phyloP scores from a whole-genome alignment of 2,797 vertebrate genomes.

The Paedocypris micromegethes region DNA sequence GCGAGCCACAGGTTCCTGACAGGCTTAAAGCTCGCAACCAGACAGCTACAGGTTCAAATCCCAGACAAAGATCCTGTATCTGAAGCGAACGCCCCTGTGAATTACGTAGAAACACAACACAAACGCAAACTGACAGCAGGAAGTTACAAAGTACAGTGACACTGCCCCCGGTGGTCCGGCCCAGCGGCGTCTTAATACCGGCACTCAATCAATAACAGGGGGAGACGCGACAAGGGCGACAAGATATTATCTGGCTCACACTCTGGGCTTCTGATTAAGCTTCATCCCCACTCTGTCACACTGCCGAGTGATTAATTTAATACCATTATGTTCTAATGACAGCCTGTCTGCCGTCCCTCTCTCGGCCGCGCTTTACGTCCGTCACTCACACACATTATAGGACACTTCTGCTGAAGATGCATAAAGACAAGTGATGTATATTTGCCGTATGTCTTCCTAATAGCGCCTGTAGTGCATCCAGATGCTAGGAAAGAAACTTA shows the following conservation, averaged over 20 bases:
- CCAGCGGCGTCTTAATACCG: conserved; percentile 69
- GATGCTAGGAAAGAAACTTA: conserved; percentile 24
- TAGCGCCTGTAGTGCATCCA: conserved; percentile 39
- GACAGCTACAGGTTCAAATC: no score
- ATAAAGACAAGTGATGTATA: no score
- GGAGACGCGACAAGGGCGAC: conserved; percentile 78
- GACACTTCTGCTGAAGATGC: neutral
- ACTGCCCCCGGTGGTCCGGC: conserved; percentile 47
- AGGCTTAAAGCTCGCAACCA: no score
- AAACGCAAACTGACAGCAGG: neutral
- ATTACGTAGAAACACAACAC: no score
- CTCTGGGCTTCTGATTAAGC: conserved; percentile 77
- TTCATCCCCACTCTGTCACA: conserved; percentile 78
- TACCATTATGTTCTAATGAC: conserved; percentile 81
- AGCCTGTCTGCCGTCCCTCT: conserved; percentile 68
- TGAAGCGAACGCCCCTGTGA: no score
- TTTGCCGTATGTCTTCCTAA: no score
- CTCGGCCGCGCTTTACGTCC: conserved; percentile 47
- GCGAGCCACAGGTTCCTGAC: no score
- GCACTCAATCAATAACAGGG: conserved; percentile 74
- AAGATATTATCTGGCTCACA: conserved; percentile 81
- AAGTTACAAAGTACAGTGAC: conserved; percentile 6
- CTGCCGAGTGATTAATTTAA: conserved; percentile 80
- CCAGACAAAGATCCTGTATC: no score
- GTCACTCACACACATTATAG: conserved; percentile 12